Conservation (phyloP, 2,888 invertebrate genomes). For the Hypena proboscidalis region DNA sequence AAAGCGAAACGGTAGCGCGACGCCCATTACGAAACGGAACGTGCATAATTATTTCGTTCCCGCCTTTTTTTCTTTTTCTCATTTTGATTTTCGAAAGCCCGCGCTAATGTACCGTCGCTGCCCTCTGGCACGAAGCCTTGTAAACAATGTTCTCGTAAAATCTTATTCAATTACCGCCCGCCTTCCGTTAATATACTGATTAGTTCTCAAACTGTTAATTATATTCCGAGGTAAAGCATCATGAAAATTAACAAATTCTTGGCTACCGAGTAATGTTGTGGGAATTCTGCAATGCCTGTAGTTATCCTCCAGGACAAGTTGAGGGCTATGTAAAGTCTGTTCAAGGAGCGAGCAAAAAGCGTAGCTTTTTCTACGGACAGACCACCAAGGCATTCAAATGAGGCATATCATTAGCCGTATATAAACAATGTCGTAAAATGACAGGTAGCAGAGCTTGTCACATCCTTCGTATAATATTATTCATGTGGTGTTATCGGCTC, state of each 20-base stretch:
- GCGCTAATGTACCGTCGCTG: conserved; percentile 78
- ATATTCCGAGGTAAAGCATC: conserved; percentile 39
- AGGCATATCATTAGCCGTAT: conserved; percentile 76
- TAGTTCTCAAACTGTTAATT: conserved; percentile 68
- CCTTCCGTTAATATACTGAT: conserved; percentile 68
- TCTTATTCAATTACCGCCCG: conserved; percentile 74
- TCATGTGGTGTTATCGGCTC: conserved; percentile 60
- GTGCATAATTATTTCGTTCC: conserved; percentile 85
- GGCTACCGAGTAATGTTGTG: conserved; percentile 14
- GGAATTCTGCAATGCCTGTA: conserved; percentile 15
- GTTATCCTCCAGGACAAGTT: conserved; percentile 15
- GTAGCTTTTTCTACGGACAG: conserved; percentile 62
- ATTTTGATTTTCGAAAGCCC: conserved; percentile 78
- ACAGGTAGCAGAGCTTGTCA: conserved; percentile 75
- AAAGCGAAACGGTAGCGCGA: conserved; percentile 84
- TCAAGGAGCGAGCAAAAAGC: conserved; percentile 50
- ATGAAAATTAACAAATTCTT: conserved; percentile 40
- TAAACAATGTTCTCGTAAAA: conserved; percentile 84
- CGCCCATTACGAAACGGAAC: conserved; percentile 83
- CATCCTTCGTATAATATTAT: conserved; percentile 70
- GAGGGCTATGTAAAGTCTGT: conserved; percentile 17
- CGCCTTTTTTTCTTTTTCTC: conserved; percentile 76
- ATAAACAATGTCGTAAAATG: conserved; percentile 82
- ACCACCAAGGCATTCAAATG: conserved; percentile 82
- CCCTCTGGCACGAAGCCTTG: conserved; percentile 75